These are phyloP conservation scores for Eurystomus glaucurus DNA, from an alignment of 2,797 vertebrate genomes.

Conservation along the genomic window DNA sequence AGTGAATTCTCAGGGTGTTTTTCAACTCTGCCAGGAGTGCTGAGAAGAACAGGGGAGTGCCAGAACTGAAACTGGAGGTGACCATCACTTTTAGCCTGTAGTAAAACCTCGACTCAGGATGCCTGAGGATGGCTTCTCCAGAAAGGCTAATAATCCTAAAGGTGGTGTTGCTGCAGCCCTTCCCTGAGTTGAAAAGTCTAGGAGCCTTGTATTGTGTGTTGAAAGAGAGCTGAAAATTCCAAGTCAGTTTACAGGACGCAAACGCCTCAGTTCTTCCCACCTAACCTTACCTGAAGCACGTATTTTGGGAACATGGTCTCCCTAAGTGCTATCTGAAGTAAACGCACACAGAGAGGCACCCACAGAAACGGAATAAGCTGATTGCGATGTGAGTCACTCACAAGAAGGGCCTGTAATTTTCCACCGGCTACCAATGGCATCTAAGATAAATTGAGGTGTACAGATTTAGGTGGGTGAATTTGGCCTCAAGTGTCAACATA, in stretches of 20 bases:
- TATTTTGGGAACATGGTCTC: neutral
- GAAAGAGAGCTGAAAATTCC: neutral
- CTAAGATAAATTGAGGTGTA: neutral
- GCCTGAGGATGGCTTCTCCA: neutral
- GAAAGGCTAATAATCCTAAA: neutral
- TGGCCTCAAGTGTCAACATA: neutral
- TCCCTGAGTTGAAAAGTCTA: neutral
- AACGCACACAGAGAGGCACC: neutral
- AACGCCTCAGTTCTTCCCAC: neutral
- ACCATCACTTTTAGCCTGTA: neutral
- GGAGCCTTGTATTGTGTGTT: neutral
- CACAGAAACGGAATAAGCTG: fast-evolving
- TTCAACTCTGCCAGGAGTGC: neutral
- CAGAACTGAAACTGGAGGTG: neutral
- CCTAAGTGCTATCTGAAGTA: neutral
- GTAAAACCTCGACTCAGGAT: neutral
- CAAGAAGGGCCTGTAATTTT: neutral
- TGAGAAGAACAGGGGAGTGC: neutral
- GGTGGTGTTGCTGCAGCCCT: neutral
- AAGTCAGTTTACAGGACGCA: neutral
- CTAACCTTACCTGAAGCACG: neutral
- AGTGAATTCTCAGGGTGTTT: neutral
- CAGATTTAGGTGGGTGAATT: neutral
- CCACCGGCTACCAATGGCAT: neutral
- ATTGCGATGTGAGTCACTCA: neutral